Conservation (phyloP, 2,888 invertebrate species). For the Lasioglossum marginatum region DNA sequence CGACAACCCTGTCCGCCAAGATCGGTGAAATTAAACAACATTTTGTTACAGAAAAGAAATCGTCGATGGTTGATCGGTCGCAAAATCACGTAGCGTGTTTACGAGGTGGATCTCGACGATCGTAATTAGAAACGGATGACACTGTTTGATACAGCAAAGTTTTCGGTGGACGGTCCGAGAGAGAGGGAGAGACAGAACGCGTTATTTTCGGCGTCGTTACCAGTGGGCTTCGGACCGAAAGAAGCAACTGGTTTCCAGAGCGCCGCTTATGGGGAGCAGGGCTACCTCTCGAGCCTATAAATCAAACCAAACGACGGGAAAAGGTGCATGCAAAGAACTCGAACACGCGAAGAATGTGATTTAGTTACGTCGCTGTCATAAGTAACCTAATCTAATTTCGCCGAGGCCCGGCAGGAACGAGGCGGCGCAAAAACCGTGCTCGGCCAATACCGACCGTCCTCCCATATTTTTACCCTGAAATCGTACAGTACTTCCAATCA, state of each 20-base stretch:
- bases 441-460: conserved; percentile 18
- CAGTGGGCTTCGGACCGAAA: conserved; percentile 48
- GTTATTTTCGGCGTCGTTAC: conserved; percentile 33
- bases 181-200: no score
- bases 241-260: conserved; percentile 65
- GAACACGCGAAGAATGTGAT: conserved; percentile 68
- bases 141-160: conserved; percentile 1
- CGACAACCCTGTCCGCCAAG: no score
- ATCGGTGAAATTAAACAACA: background rate
- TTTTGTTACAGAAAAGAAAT: background rate
- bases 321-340: conserved; percentile 61
- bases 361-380: conserved; percentile 60
- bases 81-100: background rate
- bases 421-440: conserved; percentile 37
- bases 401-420: conserved; percentile 18
- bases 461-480: conserved; percentile 12
- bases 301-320: conserved; percentile 61
- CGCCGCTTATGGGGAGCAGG: conserved; percentile 62
- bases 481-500: conserved; percentile 3
- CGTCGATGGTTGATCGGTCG: background rate
- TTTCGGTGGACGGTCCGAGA: background rate
- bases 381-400: conserved; percentile 70
- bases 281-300: conserved; percentile 62
- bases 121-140: background rate
- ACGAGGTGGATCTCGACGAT: no score